These are phyloP conservation scores for Theristus sp. DNA, from an alignment of 2,888 invertebrate genomes.

Conservation along the genomic window DNA sequence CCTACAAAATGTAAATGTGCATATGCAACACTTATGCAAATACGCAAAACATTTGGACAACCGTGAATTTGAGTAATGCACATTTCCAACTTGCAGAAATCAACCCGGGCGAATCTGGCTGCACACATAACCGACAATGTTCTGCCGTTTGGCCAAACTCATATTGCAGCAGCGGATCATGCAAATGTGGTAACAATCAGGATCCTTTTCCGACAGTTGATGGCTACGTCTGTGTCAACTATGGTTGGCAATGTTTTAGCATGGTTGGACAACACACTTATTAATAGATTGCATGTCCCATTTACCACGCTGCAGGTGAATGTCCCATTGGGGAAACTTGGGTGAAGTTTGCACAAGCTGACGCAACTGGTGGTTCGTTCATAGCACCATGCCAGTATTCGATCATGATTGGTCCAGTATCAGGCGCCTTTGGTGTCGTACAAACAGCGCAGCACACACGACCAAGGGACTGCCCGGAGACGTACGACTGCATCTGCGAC, in stretches of 20 bases:
- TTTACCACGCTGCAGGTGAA: too few species aligned
- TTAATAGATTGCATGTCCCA: too few species aligned
- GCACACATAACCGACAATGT: conserved; percentile 25
- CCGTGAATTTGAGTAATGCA: not conserved
- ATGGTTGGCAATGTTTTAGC: not conserved
- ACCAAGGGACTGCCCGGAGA: not conserved
- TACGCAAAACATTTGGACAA: not conserved
- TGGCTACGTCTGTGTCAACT: conserved; percentile 2
- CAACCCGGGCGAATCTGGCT: conserved; percentile 27
- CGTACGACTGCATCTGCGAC: conserved; percentile 4
- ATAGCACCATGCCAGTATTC: too few species aligned
- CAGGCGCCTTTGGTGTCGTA: not conserved
- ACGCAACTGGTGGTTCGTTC: too few species aligned
- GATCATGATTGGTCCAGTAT: too few species aligned
- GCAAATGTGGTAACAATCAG: conserved; percentile 3
- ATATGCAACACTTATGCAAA: not conserved
- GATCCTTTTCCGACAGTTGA: not conserved
- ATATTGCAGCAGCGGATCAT: conserved; percentile 17
- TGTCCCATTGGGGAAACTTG: not conserved
- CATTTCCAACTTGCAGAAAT: conserved; percentile 18
- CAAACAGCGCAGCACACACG: not conserved
- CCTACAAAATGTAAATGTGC: not conserved
- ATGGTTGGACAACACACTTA: too few species aligned
- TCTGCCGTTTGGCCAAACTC: conserved; percentile 26
- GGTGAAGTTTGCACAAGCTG: not conserved